phyloP scores from a whole-genome alignment of 1,140 invertebrate genomes.

The Vollenhovia emeryi region DNA sequence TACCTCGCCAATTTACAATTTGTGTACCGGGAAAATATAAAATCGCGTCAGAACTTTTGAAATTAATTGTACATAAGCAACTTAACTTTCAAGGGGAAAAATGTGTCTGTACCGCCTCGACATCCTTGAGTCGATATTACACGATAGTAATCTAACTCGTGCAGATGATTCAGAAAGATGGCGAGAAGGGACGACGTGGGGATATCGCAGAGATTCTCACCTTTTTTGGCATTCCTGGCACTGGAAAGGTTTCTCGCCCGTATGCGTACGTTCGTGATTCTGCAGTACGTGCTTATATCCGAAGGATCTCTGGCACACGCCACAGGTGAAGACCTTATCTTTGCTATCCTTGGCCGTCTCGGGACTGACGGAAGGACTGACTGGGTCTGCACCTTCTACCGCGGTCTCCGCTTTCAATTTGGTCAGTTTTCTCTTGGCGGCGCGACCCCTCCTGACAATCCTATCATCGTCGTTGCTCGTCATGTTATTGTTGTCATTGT shows the following conservation, averaged over 20 bases:
- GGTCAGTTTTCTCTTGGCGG: slow-evolving; percentile 77
- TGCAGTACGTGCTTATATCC: slow-evolving; percentile 98
- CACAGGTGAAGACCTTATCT: slow-evolving; percentile 92
- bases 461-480: slow-evolving; percentile 68
- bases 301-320: slow-evolving; percentile 94
- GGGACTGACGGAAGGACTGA: slow-evolving; percentile 78
- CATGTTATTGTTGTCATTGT: slow-evolving; percentile 82
- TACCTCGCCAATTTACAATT: no score
- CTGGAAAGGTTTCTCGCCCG: slow-evolving; percentile 98
- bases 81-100: no score
- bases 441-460: slow-evolving; percentile 49
- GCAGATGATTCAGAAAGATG: neutral
- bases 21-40: no score
- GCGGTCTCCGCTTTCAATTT: neutral
- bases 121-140: no score
- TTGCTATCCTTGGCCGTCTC: slow-evolving; percentile 82
- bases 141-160: neutral
- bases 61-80: no score
- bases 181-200: neutral
- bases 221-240: slow-evolving; percentile 97
- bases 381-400: neutral
- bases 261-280: slow-evolving; percentile 98
- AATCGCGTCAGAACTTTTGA: no score
- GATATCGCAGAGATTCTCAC: slow-evolving; percentile 57
- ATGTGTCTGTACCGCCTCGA: no score